These are phyloP conservation scores for Plebejus melissa DNA, from an alignment of 2,888 invertebrate species.

Conservation along the genomic window DNA sequence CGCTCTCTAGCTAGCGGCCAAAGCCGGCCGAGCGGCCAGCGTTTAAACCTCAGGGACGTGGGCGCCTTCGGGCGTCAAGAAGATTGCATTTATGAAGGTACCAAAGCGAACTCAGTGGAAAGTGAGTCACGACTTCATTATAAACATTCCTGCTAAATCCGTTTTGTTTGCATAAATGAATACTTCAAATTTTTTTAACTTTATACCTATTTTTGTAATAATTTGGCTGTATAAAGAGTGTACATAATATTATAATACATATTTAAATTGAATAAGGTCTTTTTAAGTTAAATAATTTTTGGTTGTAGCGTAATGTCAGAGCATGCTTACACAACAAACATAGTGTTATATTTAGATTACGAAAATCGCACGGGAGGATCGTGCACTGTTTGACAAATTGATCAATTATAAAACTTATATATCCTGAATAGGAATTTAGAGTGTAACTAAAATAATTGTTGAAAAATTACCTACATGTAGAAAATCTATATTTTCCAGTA, in stretches of 20 bases:
- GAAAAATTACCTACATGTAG: conserved; percentile 2
- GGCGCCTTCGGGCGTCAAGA: conserved; percentile 42
- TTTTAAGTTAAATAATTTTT: conserved; percentile 49
- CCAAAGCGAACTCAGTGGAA: conserved; percentile 61
- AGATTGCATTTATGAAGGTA: conserved; percentile 64
- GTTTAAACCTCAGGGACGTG: conserved; percentile 59
- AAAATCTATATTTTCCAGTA: conserved; percentile 22
- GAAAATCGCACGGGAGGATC: neutral
- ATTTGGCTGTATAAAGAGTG: conserved; percentile 53
- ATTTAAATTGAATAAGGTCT: conserved; percentile 54
- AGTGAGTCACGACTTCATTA: conserved; percentile 51
- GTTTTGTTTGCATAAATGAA: conserved; percentile 49
- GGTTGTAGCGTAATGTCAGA: conserved; percentile 43
- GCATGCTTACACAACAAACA: conserved; percentile 32
- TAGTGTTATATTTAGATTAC: conserved; percentile 28
- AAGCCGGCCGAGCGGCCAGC: conserved; percentile 68
- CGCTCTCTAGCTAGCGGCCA: conserved; percentile 80
- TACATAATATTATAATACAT: conserved; percentile 54
- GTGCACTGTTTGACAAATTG: neutral
- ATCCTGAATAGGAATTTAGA: conserved; percentile 13
- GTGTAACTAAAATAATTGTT: conserved; percentile 2
- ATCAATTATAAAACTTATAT: conserved; percentile 20
- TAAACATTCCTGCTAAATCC: conserved; percentile 53
- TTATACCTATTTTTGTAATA: conserved; percentile 65
- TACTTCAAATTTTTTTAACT: conserved; percentile 62